phyloP scores from a whole-genome alignment of 30 jellyfish, hydroid and myxozoan species.

The Pelagia noctiluca region DNA sequence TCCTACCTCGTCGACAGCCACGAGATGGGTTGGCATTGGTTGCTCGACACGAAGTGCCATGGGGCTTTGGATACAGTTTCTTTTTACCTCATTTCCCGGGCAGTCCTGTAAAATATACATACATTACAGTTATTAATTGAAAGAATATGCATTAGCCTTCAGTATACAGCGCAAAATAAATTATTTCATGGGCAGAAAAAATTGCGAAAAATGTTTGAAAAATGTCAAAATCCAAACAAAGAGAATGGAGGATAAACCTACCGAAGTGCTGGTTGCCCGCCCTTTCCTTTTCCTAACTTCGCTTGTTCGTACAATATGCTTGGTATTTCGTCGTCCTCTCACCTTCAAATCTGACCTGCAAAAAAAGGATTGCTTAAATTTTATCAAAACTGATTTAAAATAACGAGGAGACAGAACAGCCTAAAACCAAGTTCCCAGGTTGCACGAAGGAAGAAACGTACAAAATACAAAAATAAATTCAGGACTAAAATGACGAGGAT shows the following conservation, averaged over 20 bases:
- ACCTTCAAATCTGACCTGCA: neutral
- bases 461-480: no score
- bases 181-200: no score
- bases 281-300: conserved; percentile 65
- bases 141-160: no score
- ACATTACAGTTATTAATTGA: no score
- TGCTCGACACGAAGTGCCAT: neutral
- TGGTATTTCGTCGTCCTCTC: neutral
- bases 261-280: conserved; percentile 66
- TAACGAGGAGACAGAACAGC: no score
- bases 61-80: conserved; percentile 2
- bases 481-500: no score
- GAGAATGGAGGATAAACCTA: conserved; percentile 17
- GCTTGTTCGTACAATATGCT: neutral
- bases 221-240: conserved; percentile 32
- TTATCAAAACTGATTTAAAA: no score
- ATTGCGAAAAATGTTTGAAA: no score
- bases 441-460: no score
- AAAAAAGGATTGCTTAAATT: no score
- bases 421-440: no score
- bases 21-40: neutral
- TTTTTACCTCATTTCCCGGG: neutral
- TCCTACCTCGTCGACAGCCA: neutral
- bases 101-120: neutral
- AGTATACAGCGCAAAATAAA: no score